Base-by-base conservation (phyloP, 1,140 invertebrate species). In the Tetragonula clypearis region DNA sequence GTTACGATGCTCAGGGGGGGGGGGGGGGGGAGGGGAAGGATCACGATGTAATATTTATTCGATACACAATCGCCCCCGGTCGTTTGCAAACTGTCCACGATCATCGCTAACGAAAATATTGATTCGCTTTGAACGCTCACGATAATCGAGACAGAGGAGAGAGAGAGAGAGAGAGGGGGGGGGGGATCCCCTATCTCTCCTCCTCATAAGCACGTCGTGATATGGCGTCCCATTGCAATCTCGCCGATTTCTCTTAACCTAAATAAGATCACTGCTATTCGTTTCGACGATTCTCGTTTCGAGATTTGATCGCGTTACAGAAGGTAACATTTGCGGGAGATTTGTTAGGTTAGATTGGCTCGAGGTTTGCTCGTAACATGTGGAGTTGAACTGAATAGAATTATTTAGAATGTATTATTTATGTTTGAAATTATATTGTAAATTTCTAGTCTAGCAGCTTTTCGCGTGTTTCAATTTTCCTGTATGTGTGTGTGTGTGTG, bases 11-110 rank as follows among this genome's bases (percentile, higher is more conserved):
- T 8, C 0, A 8, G 41, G 6, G 8, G 41, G 0, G 8, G 41
- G 6, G 8, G 41, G 9, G 8, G 9, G 6, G 41, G 2, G 35
- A 35, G 6, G 41, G 30, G 30, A 30, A 49, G 41, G 6, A 8
- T 75, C 21, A 58, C 55, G 26, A 23, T 35, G 79, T 62, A 74
- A 82, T 82, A 78, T 86, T 86, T 82, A 62, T 58, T 65, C 71
- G 26, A 73, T n/a, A 78, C 75, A 26, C 58, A 14, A 26, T 12
- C 65, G 35, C 35, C 60, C 1, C 23, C 6, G 49, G 14, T 17
- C 21, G 23, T 69, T 26, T 41, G 9, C 21, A 35, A 58, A 58
- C 73, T 19, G 26, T 60, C 55, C 35, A 9, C 49, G 8, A 21
- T 30, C 65, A 11, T 69, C 30, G 15, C 2, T 49, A 35, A 41